phyloP scores from a whole-genome alignment of 2,797 vertebrate genomes.

The Chelmon rostratus region DNA sequence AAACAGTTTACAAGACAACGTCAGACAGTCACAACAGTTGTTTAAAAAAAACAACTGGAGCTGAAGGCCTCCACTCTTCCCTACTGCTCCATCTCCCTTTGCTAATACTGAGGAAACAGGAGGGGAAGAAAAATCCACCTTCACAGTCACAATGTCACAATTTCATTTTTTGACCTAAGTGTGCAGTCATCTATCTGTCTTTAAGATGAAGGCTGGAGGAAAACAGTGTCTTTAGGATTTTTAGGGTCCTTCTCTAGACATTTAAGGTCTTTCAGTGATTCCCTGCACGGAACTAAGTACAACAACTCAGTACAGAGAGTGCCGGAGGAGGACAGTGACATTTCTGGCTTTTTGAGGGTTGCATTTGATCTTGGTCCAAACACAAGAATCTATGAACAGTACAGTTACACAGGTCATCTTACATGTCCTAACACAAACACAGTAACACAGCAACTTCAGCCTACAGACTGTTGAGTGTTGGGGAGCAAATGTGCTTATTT shows the following conservation, averaged over 20 bases:
- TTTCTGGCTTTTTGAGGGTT: slow-evolving; percentile 13
- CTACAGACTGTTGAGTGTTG: slow-evolving; percentile 10
- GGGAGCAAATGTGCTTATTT: slow-evolving; percentile 13
- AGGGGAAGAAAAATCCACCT: neutral
- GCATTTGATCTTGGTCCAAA: slow-evolving; percentile 37
- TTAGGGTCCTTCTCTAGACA: neutral
- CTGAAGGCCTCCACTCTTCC: neutral
- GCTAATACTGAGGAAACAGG: neutral
- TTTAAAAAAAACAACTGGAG: neutral
- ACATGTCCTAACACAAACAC: slow-evolving; percentile 35
- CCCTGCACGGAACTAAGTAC: neutral
- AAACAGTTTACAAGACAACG: slow-evolving; percentile 44
- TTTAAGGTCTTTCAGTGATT: slow-evolving; percentile 7
- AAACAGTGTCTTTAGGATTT: neutral
- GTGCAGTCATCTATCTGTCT: neutral
- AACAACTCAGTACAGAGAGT: neutral
- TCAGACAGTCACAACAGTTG: slow-evolving; percentile 19
- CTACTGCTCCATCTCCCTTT: neutral
- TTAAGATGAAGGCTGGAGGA: neutral
- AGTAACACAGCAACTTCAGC: slow-evolving; percentile 22
- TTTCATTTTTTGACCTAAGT: neutral
- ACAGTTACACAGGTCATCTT: slow-evolving; percentile 14
- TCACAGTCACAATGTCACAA: neutral
- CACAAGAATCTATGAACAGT: slow-evolving; percentile 26
- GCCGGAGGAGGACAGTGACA: neutral